Conservation (phyloP, 2,113 vertebrate species). For the Poecile atricapillus region DNA sequence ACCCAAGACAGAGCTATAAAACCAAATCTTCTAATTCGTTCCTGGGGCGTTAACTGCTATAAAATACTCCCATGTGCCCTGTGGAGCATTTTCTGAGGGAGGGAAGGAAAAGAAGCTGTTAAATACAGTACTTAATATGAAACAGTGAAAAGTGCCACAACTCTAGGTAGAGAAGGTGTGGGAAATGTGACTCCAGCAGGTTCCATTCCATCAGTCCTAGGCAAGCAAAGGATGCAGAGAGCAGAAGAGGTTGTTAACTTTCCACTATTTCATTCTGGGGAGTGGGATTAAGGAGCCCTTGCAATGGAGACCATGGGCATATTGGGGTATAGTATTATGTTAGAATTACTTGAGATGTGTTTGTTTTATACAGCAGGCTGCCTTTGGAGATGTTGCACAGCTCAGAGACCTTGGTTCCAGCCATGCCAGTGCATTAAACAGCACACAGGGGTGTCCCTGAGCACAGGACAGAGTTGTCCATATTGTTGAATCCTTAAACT, state of each 20-base stretch:
- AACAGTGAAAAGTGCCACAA: not conserved
- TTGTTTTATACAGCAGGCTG: not conserved
- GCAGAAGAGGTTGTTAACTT: not conserved
- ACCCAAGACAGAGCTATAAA: not conserved
- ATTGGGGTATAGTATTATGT: not conserved
- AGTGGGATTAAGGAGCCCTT: not conserved
- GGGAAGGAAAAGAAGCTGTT: not conserved
- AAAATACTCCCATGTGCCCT: not conserved
- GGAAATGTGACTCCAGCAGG: not conserved
- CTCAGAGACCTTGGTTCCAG: not conserved
- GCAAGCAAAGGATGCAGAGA: not conserved
- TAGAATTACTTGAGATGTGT: not conserved
- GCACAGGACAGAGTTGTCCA: not conserved
- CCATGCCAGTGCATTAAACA: not conserved
- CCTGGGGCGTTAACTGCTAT: not conserved
- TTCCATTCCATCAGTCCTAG: not conserved
- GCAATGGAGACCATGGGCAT: not conserved
- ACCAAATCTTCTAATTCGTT: not conserved
- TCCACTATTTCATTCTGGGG: not conserved
- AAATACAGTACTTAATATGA: not conserved
- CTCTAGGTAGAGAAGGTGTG: not conserved
- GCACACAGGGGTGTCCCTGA: fast-evolving
- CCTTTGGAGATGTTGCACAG: not conserved
- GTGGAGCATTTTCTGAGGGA: not conserved
- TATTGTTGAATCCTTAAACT: not conserved